A percentile compares a stretch with the other conserved stretches of the same genome.
These are phyloP conservation scores for Cordilura impudica DNA, from an alignment of 2,888 invertebrate species.

Conservation along the genomic window DNA sequence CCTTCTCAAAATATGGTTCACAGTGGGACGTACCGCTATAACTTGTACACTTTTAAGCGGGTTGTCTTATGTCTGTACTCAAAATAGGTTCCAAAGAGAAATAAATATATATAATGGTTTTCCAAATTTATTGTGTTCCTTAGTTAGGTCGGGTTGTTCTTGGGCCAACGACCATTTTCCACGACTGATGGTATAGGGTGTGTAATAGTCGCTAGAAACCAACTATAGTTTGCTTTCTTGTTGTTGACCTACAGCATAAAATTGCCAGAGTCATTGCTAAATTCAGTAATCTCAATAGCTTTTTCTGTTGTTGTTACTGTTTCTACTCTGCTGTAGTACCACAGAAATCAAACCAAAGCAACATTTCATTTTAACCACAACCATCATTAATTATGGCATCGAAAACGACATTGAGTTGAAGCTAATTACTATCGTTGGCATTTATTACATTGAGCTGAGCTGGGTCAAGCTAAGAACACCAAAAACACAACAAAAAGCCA, in stretches of 20 bases:
- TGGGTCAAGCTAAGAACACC: slow-evolving; percentile 4
- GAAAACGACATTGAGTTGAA: slow-evolving; percentile 46
- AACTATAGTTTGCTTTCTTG: background rate
- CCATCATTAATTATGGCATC: slow-evolving; percentile 58
- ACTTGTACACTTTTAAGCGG: too few relatives aligned
- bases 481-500: slow-evolving; percentile 39
- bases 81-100: too few relatives aligned
- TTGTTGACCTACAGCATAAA: background rate
- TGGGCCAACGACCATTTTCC: too few relatives aligned
- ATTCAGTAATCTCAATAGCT: background rate
- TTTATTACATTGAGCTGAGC: slow-evolving; percentile 45
- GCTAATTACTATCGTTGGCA: slow-evolving; percentile 59
- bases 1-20: too few relatives aligned
- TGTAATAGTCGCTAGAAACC: background rate
- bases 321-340: slow-evolving; percentile 31
- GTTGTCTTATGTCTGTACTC: too few relatives aligned
- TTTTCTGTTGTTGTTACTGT: background rate
- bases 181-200: too few relatives aligned
- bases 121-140: too few relatives aligned
- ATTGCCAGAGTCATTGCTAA: background rate
- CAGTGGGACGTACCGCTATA: too few relatives aligned
- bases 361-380: slow-evolving; percentile 51
- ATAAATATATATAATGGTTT: too few relatives aligned
- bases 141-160: too few relatives aligned
- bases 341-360: slow-evolving; percentile 49